phyloP scores from a whole-genome alignment of 2,113 vertebrate genomes.

The Pterocles gutturalis region DNA sequence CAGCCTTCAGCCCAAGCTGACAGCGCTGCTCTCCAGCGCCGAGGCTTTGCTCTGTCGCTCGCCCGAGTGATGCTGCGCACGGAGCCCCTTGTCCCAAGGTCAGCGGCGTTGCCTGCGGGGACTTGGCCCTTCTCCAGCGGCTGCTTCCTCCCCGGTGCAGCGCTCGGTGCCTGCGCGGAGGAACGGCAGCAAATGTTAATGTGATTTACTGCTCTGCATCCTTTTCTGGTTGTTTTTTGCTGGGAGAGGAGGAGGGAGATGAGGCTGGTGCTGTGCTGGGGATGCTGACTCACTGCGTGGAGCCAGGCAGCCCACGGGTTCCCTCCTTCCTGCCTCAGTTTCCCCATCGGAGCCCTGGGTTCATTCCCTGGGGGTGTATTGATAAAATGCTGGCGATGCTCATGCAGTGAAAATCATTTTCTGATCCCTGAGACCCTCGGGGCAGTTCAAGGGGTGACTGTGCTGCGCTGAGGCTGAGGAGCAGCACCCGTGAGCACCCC shows the following conservation, averaged over 20 bases:
- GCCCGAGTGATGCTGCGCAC: rapidly evolving
- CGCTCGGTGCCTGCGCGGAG: rapidly evolving
- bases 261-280: not conserved
- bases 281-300: not conserved
- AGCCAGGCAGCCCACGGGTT: rapidly evolving
- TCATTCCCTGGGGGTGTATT: rapidly evolving
- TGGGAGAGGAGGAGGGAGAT: not conserved
- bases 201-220: not conserved
- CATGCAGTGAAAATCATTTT: rapidly evolving
- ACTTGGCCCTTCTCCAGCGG: not conserved
- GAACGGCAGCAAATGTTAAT: not conserved
- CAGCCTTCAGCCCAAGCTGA: not conserved
- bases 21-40: not conserved
- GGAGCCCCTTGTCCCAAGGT: not conserved
- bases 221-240: not conserved
- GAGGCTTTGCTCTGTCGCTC: rapidly evolving
- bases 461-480: rapidly evolving
- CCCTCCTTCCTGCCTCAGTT: not conserved
- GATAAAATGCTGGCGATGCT: not conserved
- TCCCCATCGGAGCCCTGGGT: not conserved
- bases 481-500: rapidly evolving
- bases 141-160: not conserved
- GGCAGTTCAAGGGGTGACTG: not conserved
- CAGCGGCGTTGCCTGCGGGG: rapidly evolving
- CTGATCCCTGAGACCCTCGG: not conserved